A percentile compares a stretch with the other conserved stretches of the same genome.
Evolutionary conservation across 37 sponge, comb jelly and placozoan species (phyloP).

Genomic region (Cliona cf. orientalis): DNA sequence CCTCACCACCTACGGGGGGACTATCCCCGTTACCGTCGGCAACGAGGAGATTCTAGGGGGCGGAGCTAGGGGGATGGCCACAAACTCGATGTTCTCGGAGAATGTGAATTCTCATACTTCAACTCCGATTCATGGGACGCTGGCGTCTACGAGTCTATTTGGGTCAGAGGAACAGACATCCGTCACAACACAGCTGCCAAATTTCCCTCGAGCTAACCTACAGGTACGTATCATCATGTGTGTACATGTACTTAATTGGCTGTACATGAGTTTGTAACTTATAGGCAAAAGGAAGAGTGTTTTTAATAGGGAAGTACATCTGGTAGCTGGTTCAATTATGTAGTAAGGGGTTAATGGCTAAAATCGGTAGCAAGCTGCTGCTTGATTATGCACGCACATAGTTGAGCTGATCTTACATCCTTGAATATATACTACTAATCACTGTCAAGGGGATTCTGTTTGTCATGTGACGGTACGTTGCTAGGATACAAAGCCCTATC

Average conservation of each 20-base stretch:
- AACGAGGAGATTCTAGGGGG: neutral
- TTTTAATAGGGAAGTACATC: no score
- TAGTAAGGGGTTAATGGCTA: no score
- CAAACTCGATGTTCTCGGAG: neutral
- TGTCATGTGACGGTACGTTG: no score
- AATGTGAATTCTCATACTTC: neutral
- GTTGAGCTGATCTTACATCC: no score
- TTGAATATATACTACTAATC: no score
- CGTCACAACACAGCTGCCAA: constrained; percentile 14
- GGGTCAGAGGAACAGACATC: neutral
- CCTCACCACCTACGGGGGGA: constrained; percentile 1
- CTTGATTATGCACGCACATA: no score
- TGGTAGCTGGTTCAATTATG: neutral
- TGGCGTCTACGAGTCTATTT: neutral
- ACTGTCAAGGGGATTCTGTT: no score
- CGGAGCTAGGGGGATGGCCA: neutral
- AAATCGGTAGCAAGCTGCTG: no score
- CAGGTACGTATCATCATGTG: no score
- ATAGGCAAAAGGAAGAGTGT: no score
- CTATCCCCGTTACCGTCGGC: neutral
- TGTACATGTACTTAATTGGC: neutral
- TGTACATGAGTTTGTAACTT: no score
- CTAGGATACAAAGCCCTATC: no score
- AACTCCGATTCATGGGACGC: constrained; percentile 1
- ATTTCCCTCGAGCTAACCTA: constrained; percentile 46